Conservation (phyloP, 1,140 invertebrate species). For the Eumaeus atala region DNA sequence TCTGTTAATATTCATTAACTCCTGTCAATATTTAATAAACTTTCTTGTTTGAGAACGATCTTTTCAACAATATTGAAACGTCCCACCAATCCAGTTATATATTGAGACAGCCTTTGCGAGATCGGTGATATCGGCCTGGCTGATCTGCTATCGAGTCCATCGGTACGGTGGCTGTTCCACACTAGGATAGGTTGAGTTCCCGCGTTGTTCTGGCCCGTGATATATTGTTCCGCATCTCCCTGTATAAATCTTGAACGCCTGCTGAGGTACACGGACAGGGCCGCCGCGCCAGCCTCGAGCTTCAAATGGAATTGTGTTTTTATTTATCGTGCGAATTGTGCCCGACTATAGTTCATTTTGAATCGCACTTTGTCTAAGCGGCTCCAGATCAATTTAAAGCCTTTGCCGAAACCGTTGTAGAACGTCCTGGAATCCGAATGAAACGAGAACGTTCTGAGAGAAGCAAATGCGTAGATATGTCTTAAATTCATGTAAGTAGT, state of each 20-base stretch:
- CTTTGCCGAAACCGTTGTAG: too few relatives aligned
- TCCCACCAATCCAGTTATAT: neutral
- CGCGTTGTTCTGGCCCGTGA: constrained; percentile 63
- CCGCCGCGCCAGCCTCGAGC: constrained; percentile 58
- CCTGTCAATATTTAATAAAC: constrained; percentile 26
- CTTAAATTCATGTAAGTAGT: neutral
- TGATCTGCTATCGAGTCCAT: constrained; percentile 62
- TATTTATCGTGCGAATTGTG: constrained; percentile 72
- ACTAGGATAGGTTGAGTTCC: constrained; percentile 69
- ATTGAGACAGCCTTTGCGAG: constrained; percentile 27
- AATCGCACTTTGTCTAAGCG: constrained; percentile 66
- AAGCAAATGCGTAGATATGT: too few relatives aligned
- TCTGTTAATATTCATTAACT: constrained; percentile 55
- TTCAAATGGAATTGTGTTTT: constrained; percentile 73
- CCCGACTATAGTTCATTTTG: constrained; percentile 63
- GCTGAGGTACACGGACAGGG: constrained; percentile 70
- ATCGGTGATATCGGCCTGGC: constrained; percentile 42
- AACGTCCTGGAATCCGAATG: too few relatives aligned
- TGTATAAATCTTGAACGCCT: constrained; percentile 72
- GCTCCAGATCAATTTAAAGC: too few relatives aligned
- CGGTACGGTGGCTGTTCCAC: constrained; percentile 58
- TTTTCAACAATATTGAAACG: constrained; percentile 1
- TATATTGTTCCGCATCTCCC: constrained; percentile 69
- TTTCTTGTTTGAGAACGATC: neutral
- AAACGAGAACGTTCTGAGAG: too few relatives aligned